phyloP scores from a whole-genome alignment of 2,113 vertebrate species.

The Uria lomvia region DNA sequence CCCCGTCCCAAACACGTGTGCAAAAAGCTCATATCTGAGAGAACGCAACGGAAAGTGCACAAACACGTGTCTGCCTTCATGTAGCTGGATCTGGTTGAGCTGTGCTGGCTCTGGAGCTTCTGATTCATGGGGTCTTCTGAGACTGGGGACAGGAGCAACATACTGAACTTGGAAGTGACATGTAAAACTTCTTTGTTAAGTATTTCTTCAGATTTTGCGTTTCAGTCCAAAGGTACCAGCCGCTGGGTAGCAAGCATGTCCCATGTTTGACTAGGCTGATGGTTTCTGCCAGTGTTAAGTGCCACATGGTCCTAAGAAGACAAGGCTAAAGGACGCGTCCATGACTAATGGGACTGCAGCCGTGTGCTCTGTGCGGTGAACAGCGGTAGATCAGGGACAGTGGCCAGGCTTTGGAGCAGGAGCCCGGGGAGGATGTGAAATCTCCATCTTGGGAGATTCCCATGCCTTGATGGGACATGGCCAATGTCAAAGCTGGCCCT shows the following conservation, averaged over 20 bases:
- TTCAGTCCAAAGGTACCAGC: neutral
- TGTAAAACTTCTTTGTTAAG: neutral
- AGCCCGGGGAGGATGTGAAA: too few species aligned
- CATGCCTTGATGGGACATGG: neutral
- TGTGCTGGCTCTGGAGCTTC: neutral
- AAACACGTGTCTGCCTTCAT: fast-evolving
- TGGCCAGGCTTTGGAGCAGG: neutral
- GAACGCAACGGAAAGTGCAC: fast-evolving
- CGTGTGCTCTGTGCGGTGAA: fast-evolving
- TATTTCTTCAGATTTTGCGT: neutral
- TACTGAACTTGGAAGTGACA: neutral
- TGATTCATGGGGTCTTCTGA: neutral
- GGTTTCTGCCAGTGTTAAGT: neutral
- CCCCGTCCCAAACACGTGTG: fast-evolving
- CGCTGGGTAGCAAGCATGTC: neutral
- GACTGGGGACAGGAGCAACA: fast-evolving
- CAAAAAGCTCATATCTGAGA: neutral
- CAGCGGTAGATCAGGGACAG: too few species aligned
- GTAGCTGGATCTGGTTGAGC: neutral
- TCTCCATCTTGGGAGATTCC: neutral
- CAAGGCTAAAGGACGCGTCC: neutral
- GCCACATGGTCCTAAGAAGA: too few species aligned
- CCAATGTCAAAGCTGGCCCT: neutral
- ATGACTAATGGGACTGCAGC: neutral
- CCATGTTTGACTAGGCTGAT: neutral